Conservation (phyloP, 1,140 invertebrate genomes). For the Microvelia longipes region DNA sequence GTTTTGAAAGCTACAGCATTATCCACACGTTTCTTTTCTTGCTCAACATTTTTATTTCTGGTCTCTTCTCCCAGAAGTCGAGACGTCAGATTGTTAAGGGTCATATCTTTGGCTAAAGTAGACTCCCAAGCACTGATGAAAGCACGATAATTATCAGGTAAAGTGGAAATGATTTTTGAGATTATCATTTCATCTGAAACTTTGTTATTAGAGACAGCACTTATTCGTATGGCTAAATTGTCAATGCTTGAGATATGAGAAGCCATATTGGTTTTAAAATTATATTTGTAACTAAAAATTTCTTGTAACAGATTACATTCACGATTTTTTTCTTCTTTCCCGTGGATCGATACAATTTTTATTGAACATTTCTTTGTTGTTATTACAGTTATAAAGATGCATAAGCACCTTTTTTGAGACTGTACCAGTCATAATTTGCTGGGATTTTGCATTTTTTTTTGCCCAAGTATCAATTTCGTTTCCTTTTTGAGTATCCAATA, state of each 20-base stretch:
- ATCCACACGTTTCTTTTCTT: too few species aligned
- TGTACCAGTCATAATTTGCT: not conserved
- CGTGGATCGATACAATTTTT: not conserved
- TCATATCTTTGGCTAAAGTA: not conserved
- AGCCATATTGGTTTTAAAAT: too few species aligned
- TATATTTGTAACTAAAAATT: too few species aligned
- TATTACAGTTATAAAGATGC: not conserved
- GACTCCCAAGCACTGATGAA: not conserved
- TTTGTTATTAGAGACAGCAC: not conserved
- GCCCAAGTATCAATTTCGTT: not conserved
- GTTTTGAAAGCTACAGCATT: too few species aligned
- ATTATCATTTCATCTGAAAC: not conserved
- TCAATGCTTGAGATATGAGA: not conserved
- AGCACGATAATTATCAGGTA: not conserved
- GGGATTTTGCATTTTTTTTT: not conserved
- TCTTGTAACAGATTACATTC: not conserved
- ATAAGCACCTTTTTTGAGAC: not conserved
- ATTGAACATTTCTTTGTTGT: not conserved
- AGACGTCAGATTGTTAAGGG: not conserved
- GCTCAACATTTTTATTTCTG: not conserved
- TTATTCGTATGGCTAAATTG: not conserved
- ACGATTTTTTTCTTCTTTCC: not conserved
- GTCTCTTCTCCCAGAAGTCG: not conserved
- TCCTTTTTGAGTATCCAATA: not conserved
- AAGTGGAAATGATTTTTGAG: not conserved